Evolutionary conservation across 2,797 vertebrate species (phyloP).

Genomic region (Gadopsis marmoratus): DNA sequence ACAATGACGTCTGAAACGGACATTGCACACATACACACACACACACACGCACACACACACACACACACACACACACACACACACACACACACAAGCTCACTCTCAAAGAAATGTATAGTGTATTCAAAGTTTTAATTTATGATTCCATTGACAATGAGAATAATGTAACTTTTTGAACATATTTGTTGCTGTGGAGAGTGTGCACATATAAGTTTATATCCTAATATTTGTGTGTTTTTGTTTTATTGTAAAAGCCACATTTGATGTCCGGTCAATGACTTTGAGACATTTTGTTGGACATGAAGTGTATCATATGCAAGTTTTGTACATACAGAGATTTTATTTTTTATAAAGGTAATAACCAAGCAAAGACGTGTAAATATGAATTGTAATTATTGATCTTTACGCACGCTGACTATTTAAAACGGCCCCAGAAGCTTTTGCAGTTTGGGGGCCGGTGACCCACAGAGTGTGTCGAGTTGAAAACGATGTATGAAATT

Average conservation of each 20-base stretch:
- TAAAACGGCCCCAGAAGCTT: slow-evolving; percentile 71
- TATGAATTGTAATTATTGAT: slow-evolving; percentile 78
- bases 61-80: slow-evolving; percentile 18
- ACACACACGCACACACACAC: slow-evolving; percentile 21
- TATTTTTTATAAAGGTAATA: slow-evolving; percentile 84
- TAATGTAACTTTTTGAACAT: slow-evolving; percentile 52
- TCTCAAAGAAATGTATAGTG: slow-evolving; percentile 65
- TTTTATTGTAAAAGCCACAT: slow-evolving; percentile 68
- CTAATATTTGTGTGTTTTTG: slow-evolving; percentile 74
- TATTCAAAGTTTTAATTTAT: slow-evolving; percentile 70
- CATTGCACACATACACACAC: slow-evolving; percentile 5
- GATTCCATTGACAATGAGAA: slow-evolving; percentile 60
- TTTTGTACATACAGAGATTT: slow-evolving; percentile 86
- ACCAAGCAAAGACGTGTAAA: slow-evolving; percentile 73
- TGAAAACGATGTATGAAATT: slow-evolving; percentile 71
- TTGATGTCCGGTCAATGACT: slow-evolving; percentile 75
- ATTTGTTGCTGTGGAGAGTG: slow-evolving; percentile 54
- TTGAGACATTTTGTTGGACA: slow-evolving; percentile 69
- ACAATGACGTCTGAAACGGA: slow-evolving; percentile 70
- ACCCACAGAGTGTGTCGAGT: slow-evolving; percentile 70
- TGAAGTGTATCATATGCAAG: slow-evolving; percentile 84
- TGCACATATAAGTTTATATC: slow-evolving; percentile 59
- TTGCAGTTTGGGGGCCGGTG: slow-evolving; percentile 55
- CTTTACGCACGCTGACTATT: slow-evolving; percentile 84
- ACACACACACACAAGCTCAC: slow-evolving; percentile 25